These are phyloP conservation scores for Rafetus swinhoei DNA, from an alignment of 2,113 vertebrate species.

Conservation along the genomic window DNA sequence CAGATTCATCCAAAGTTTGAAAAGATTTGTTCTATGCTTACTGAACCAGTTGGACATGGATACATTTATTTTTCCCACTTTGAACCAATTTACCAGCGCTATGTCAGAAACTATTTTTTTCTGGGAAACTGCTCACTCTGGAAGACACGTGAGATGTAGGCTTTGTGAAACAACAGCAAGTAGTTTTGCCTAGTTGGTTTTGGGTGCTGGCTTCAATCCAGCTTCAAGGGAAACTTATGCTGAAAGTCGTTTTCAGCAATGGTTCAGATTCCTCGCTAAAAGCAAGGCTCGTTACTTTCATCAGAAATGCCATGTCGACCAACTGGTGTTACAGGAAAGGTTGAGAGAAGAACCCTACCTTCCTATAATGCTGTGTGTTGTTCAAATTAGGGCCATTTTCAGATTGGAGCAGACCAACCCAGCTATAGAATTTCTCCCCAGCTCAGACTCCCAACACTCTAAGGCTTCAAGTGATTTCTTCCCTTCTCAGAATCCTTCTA, in stretches of 20 bases:
- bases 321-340: not conserved
- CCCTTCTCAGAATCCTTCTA: not conserved
- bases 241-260: constrained; percentile 37
- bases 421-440: not conserved
- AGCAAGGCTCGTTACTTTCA: not conserved
- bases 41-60: not conserved
- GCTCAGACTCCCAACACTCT: not conserved
- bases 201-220: not conserved
- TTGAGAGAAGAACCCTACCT: not conserved
- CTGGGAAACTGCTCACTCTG: not conserved
- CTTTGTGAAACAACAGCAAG: not conserved
- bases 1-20: not conserved
- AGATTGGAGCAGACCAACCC: not conserved
- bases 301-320: not conserved
- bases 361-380: not conserved
- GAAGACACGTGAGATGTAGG: not conserved
- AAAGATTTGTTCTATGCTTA: not conserved
- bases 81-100: not conserved
- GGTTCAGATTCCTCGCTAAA: not conserved
- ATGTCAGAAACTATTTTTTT: not conserved
- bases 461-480: not conserved
- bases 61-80: not conserved
- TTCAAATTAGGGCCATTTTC: not conserved
- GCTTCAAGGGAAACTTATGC: constrained; percentile 4
- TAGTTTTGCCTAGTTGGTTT: too few species aligned